phyloP scores from a whole-genome alignment of 2,797 vertebrate species.

The Periophthalmus magnuspinnatus region DNA sequence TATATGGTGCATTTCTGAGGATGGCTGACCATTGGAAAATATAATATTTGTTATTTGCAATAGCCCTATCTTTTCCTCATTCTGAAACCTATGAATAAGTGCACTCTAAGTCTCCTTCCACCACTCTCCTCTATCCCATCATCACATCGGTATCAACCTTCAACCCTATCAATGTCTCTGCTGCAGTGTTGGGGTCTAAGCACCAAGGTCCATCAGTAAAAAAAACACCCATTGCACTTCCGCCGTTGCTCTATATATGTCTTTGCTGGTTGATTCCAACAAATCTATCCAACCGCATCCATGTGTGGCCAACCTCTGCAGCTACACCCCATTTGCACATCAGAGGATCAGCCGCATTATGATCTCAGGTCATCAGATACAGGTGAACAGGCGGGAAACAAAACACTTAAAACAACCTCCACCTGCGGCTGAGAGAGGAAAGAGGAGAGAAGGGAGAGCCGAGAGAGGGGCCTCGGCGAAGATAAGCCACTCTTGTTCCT shows the following conservation, averaged over 20 bases:
- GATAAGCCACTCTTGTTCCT: slow-evolving; percentile 78
- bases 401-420: slow-evolving; percentile 28
- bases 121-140: neutral
- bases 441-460: slow-evolving; percentile 39
- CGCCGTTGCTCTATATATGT: no score
- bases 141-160: neutral
- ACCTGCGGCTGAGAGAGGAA: neutral
- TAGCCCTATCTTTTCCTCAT: no score
- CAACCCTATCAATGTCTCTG: neutral
- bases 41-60: no score
- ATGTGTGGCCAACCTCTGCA: no score
- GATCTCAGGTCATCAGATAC: slow-evolving; percentile 40
- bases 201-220: neutral
- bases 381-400: slow-evolving; percentile 40
- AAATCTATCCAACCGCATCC: neutral
- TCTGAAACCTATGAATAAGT: neutral
- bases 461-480: slow-evolving; percentile 72
- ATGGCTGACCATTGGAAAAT: no score
- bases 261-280: neutral
- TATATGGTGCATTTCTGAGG: no score
- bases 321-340: neutral
- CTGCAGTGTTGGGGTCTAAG: neutral
- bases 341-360: slow-evolving; percentile 7
- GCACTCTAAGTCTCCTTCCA: neutral
- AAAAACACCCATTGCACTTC: neutral